These are phyloP conservation scores for Mormoops blainvillei DNA, from an alignment of 2,113 vertebrate species.

Conservation along the genomic window DNA sequence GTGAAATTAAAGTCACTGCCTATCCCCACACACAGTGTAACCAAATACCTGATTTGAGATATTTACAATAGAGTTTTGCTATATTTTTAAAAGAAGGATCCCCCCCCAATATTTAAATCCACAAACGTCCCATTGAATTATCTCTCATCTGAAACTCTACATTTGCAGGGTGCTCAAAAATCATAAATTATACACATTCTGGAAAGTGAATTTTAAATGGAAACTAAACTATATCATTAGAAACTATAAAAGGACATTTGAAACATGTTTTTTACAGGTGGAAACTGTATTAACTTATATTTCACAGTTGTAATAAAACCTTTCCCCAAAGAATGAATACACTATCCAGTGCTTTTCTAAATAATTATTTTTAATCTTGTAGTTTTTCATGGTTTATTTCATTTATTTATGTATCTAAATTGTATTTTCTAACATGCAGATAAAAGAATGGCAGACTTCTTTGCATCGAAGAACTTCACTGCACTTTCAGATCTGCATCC, in stretches of 20 bases:
- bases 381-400: conserved; percentile 65
- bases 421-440: conserved; percentile 75
- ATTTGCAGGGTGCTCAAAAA: not conserved
- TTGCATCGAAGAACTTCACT: conserved; percentile 78
- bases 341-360: conserved; percentile 41
- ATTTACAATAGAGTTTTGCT: not conserved
- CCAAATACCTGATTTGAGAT: not conserved
- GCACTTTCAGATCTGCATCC: conserved; percentile 91
- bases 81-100: not conserved
- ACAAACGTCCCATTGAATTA: not conserved
- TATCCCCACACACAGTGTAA: not conserved
- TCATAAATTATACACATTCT: not conserved
- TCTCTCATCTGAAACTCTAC: conserved; percentile 18
- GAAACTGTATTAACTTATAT: not conserved
- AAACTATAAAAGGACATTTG: not conserved
- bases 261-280: not conserved
- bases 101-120: not conserved
- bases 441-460: conserved; percentile 79
- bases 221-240: not conserved
- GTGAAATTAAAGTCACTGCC: not conserved
- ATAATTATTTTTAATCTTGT: conserved; percentile 41
- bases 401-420: conserved; percentile 51
- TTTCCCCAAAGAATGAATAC: conserved; percentile 51
- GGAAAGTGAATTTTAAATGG: not conserved
- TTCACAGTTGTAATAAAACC: not conserved